Base-by-base conservation (phyloP, 2,888 invertebrate species). In the Labia minor region DNA sequence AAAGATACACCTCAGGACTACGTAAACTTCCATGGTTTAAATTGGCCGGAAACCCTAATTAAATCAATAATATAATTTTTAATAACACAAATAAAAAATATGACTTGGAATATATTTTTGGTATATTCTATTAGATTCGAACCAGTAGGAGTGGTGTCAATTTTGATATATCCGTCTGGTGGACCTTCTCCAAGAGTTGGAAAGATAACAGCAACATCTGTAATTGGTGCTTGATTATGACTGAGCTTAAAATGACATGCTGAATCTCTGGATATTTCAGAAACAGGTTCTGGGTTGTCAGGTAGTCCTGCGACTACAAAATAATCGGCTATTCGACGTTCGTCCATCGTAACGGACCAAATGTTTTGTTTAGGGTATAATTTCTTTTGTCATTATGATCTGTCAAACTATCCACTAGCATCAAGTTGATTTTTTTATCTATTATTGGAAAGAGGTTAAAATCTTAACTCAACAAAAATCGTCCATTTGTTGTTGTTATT, bases 241-340 rank as follows among this genome's bases (percentile, higher is more conserved):
- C 88, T 88, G 73, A 88, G 86, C 76, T 90, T 92, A 63, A 94
- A 83, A 75, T 89, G 89, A n/a, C n/a, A n/a, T 1, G 82, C 81
- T 18, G 81, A 81, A 72, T 85, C 85, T 70, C 89, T 87, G 69
- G 88, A 86, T 76, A 91, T 90, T 69, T 90, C 90, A 75, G 90
- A 89, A 65, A 91, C 81, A 68, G 87, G 81, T 74, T 89, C 86
- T 21, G 89, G 87, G 74, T 87, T 84, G 70, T 90, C 89, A 16
- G 95, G 91, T 77, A 97, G 82, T 21, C 98, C 98, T 75, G 97
- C 96, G 70, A 98, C 92, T 72, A 99, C 95, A 82, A 99, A 99
- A 80, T 98, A 98, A 81, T 99, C 98, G 20, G 94, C 96, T 70
- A 97, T 92, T 78, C 89, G 84, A 75, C 88, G 83, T 74, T 92